Conservation (phyloP, 2,113 vertebrate species). For the Conger conger region DNA sequence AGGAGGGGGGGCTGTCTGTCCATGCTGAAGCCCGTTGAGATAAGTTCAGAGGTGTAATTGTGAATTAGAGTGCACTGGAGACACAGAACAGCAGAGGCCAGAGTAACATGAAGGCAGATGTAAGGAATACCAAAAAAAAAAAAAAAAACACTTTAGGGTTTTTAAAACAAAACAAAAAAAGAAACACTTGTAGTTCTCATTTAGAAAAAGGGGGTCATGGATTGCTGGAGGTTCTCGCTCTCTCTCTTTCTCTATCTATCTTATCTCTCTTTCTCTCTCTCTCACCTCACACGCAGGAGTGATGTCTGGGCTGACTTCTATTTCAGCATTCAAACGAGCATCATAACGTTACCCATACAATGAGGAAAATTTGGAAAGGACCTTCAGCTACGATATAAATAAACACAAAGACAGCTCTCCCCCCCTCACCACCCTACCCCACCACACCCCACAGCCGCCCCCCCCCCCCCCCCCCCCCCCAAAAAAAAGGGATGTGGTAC, state of each 20-base stretch:
- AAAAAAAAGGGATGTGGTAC: constrained; percentile 26
- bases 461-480: background rate
- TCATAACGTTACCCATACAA: background rate
- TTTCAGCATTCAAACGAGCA: background rate
- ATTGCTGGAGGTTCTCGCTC: background rate
- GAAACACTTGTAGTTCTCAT: background rate
- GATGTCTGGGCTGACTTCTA: background rate
- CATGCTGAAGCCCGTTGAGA: background rate
- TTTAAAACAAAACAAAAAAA: background rate
- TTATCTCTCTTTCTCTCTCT: background rate
- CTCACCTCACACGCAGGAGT: background rate
- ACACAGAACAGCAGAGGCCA: background rate
- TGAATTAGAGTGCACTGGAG: background rate
- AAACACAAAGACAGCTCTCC: constrained; percentile 22
- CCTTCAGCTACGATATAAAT: constrained; percentile 30
- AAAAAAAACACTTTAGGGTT: background rate
- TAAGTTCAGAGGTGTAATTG: background rate
- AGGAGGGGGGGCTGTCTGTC: background rate
- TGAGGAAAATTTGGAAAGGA: constrained; percentile 22
- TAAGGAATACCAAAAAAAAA: background rate
- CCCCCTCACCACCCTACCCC: background rate
- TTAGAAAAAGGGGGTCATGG: background rate
- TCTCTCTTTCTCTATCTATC: background rate
- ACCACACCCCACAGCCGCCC: background rate
- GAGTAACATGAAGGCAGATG: background rate